Percentiles rank a stretch among this genome's conserved stretches.
Evolutionary conservation across 2,113 vertebrate genomes (phyloP).

Genomic region (Hippocampus abdominalis): DNA sequence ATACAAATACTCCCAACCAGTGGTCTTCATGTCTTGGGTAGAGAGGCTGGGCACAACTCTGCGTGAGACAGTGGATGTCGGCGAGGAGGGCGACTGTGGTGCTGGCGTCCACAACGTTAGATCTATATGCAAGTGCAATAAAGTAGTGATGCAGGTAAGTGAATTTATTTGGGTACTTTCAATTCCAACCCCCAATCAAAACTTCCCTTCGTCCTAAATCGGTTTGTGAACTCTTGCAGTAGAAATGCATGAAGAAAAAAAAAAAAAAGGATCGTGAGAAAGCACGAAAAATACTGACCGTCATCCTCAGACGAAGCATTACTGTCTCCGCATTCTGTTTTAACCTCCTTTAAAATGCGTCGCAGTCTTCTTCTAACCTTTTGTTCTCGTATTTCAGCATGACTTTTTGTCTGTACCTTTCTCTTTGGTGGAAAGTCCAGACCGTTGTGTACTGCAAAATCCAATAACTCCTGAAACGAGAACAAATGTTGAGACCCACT

Average conservation of each 20-base stretch:
- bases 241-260: background rate
- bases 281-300: slow-evolving; percentile 68
- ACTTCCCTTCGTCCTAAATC: background rate
- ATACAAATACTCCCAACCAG: slow-evolving; percentile 72
- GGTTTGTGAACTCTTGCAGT: background rate
- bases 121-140: slow-evolving; percentile 68
- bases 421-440: slow-evolving; percentile 76
- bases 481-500: background rate
- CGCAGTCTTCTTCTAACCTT: slow-evolving; percentile 80
- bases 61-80: slow-evolving; percentile 81
- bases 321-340: slow-evolving; percentile 89
- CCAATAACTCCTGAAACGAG: slow-evolving; percentile 80
- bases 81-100: slow-evolving; percentile 75
- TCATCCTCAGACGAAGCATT: slow-evolving; percentile 92
- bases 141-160: background rate
- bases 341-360: slow-evolving; percentile 89
- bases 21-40: slow-evolving; percentile 91
- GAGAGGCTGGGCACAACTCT: slow-evolving; percentile 88
- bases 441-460: slow-evolving; percentile 83
- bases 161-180: no score
- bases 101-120: slow-evolving; percentile 81
- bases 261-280: background rate
- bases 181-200: no score
- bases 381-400: slow-evolving; percentile 81
- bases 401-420: slow-evolving; percentile 64